A percentile compares a stretch with the other conserved stretches of the same genome.
Evolutionary conservation across 2,113 vertebrate species (phyloP).

Genomic region (Gulo gulo): DNA sequence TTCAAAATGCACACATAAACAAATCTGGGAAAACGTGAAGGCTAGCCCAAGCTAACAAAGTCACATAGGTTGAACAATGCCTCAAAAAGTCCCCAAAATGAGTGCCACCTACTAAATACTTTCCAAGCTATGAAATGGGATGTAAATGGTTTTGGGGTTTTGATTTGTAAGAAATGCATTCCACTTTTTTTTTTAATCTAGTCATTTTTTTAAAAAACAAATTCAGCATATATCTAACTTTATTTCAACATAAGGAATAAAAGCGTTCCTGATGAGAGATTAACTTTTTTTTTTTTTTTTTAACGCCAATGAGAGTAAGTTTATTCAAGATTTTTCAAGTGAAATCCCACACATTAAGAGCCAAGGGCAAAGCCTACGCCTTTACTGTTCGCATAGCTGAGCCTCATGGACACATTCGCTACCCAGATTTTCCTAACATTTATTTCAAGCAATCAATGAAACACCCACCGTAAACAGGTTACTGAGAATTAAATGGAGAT

Average conservation of each 20-base stretch:
- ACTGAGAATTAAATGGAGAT: background rate
- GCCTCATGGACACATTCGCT: background rate
- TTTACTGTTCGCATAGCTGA: background rate
- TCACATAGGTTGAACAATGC: background rate
- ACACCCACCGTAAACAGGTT: background rate
- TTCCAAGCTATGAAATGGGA: background rate
- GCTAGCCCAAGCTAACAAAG: background rate
- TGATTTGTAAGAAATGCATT: background rate
- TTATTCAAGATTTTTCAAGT: background rate
- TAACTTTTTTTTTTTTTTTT: background rate
- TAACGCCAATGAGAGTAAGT: background rate
- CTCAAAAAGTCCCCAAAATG: background rate
- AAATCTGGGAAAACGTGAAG: conserved; percentile 30
- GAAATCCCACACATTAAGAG: background rate
- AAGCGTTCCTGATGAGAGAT: background rate
- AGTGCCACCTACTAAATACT: background rate
- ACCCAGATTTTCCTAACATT: background rate
- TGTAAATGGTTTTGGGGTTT: background rate
- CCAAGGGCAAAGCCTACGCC: background rate
- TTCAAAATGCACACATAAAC: background rate
- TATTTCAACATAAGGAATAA: background rate
- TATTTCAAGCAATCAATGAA: background rate
- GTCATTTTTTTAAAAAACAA: background rate
- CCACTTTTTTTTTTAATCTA: background rate
- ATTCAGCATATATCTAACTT: background rate